Base-by-base conservation (phyloP, 2,113 vertebrate species). In the Naja naja region DNA sequence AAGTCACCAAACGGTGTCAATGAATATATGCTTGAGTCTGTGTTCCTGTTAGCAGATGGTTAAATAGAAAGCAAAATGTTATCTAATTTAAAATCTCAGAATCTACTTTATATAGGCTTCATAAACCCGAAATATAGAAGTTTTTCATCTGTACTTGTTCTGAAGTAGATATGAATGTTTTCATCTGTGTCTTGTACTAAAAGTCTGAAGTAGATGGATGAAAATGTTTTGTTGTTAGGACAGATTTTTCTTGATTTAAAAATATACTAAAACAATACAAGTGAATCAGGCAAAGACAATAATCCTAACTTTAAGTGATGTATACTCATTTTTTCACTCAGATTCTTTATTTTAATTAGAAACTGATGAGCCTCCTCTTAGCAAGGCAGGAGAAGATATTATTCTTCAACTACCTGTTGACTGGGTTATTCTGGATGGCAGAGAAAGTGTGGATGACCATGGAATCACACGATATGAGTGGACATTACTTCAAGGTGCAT, bases 331-430 rank as follows among this genome's bases (percentile, higher is more conserved):
- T 30, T 92, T 60, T 96, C 94, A 94, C 52, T 2, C 5, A 45
- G 9, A 30, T 93, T 23, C 81, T 91, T 93, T 91, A 47, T 92
- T 90, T 54, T 69, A 1, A 93, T 89, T 55, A 97, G 99, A 97
- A 1, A 92, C 96, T 0, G 99, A 99, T 5, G 97, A 98, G 87
- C 98, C 98, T 85, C 99, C 99, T 0, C 97, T 95, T 90, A 98
- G 98, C 92, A 98, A 98, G 53, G 99, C 99, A 0, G 99, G 99
- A 4, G 98, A 98, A 94, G 99, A 99, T 53, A 94, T 99, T 93
- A 97, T 99, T 94, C 97, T 99, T 95, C 98, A 98, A 96, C 98
- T 99, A 20, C 99, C 99, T 69, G 98, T 98, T 0, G 98, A 99
- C 90, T 98, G 98, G 98, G 98, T 99, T 18, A 96, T 98, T 54